Evolutionary conservation across 2,888 invertebrate species (phyloP), one percentile per base, ranked within the genome.

Genomic region (Scrobipalpa atriplicella): DNA sequence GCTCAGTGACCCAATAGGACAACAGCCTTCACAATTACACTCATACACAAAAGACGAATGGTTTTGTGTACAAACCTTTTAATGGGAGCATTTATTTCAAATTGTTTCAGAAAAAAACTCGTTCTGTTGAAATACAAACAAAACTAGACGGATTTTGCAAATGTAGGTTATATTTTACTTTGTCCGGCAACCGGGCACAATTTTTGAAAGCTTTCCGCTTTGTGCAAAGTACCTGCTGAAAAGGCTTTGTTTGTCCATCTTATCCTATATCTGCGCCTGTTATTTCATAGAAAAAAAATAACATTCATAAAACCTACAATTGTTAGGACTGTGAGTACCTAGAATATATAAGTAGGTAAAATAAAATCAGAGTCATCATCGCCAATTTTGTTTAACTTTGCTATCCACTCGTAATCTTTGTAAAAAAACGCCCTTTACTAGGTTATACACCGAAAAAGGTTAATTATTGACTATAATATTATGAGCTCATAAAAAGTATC

Each of bases 121-220:
- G 67, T 68, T 69, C 67, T 56, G 52, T 66, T 63, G 62, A 64
- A 66, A 70, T 54, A 71, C 69, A 75, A 70, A 71, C 73, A 70
- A 73, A 73, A 72, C 71, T 68, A 66, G 66, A 62, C 65, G 69
- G 63, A 67, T 68, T 68, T 68, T 70, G 68, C 71, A 71, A 72
- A 73, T 71, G 72, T 70, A 66, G 71, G 74, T 72, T 72, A 73
- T 75, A 75, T 75, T 75, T 74, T 72, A 74, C 75, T 73, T 70
- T 68, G 72, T 69, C 72, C 71, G 68, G 68, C 71, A 70, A 67
- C 66, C 71, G 64, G 66, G 69, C 72, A 70, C 73, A 72, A 74
- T 75, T 73, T 75, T 73, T 74, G 73, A 75, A 73, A 75, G 75
- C 74, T 72, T 70, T 54, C 70, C 56, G 73, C 71, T 72, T 70